Conservation (phyloP, 1,140 invertebrate species). For the Rhopalosiphum padi region DNA sequence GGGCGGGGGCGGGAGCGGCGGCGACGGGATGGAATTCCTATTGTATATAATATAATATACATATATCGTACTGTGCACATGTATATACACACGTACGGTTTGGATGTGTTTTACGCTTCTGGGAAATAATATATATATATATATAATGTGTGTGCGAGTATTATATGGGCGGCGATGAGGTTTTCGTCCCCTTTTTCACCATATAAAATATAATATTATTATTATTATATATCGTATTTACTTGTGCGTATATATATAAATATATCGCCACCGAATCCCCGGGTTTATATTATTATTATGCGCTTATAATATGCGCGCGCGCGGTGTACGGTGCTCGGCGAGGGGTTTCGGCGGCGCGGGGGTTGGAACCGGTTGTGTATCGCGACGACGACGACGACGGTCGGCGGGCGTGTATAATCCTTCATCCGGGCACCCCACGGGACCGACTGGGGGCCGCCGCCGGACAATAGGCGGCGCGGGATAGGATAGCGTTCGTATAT, state of each 20-base stretch:
- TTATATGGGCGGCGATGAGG: too few species aligned
- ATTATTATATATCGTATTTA: not conserved
- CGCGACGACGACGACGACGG: not conserved
- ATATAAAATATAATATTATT: not conserved
- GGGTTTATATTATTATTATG: not conserved
- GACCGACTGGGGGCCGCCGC: not conserved
- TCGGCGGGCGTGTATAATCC: slow-evolving; percentile 16
- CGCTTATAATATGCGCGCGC: not conserved
- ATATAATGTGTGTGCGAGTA: not conserved
- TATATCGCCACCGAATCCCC: slow-evolving; percentile 39
- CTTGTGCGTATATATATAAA: too few species aligned
- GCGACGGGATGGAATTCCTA: slow-evolving; percentile 21
- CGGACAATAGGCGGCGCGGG: not conserved
- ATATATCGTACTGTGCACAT: not conserved
- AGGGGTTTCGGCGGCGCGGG: not conserved
- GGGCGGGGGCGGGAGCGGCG: not conserved
- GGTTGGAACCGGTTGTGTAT: slow-evolving; percentile 31
- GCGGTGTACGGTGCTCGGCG: too few species aligned
- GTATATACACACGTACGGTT: not conserved
- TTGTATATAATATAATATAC: not conserved
- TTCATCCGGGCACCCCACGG: slow-evolving; percentile 42
- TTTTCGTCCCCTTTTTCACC: slow-evolving; percentile 10
- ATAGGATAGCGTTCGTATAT: not conserved
- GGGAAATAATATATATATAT: slow-evolving; percentile 11
- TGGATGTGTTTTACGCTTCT: not conserved